Conservation (phyloP, 2,113 vertebrate species). For the Perca flavescens region DNA sequence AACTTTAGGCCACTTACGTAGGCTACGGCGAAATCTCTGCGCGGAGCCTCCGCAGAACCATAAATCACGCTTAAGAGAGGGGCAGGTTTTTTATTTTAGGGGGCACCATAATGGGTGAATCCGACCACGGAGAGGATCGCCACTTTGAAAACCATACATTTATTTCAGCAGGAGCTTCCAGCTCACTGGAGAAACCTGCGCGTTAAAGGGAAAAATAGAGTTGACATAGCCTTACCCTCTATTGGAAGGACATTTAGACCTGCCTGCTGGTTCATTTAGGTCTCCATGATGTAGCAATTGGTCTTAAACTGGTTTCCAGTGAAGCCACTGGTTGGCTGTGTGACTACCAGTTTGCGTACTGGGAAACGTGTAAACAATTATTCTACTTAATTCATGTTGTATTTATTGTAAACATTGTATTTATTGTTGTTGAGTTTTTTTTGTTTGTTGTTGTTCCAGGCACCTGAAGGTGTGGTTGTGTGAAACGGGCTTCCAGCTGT, state of each 20-base stretch:
- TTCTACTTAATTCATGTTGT: slow-evolving; percentile 57
- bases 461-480: slow-evolving; percentile 52
- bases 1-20: no score
- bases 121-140: slow-evolving; percentile 8
- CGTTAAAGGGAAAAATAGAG: slow-evolving; percentile 16
- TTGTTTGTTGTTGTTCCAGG: not conserved
- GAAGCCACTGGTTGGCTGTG: slow-evolving; percentile 74
- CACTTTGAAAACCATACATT: slow-evolving; percentile 35
- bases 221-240: slow-evolving; percentile 59
- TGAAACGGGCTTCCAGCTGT: slow-evolving; percentile 76
- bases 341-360: slow-evolving; percentile 52
- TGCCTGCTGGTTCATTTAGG: slow-evolving; percentile 71
- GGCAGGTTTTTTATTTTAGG: not conserved
- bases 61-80: no score
- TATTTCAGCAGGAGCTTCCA: slow-evolving; percentile 23
- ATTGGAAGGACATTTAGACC: slow-evolving; percentile 34
- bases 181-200: not conserved
- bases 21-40: no score
- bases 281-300: slow-evolving; percentile 65
- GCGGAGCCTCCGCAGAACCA: no score
- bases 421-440: slow-evolving; percentile 36
- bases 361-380: slow-evolving; percentile 55
- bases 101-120: not conserved
- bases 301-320: slow-evolving; percentile 63
- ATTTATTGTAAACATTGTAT: slow-evolving; percentile 74